Conservation (phyloP, 2,888 invertebrate species). For the Choristoneura rosaceana region DNA sequence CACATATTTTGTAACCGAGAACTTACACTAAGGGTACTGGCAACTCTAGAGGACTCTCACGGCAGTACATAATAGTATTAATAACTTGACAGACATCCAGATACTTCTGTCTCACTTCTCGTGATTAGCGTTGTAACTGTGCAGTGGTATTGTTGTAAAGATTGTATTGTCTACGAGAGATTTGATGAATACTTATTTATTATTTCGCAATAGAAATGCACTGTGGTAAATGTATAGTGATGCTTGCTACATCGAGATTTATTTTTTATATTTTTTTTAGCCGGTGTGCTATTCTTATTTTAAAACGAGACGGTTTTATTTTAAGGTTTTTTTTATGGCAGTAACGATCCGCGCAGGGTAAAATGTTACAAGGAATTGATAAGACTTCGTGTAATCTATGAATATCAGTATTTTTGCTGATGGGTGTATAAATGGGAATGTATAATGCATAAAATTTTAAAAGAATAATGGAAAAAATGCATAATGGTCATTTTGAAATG, state of each 20-base stretch:
- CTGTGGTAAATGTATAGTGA: conserved; percentile 1
- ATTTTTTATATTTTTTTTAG: conserved; percentile 9
- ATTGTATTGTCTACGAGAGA: conserved; percentile 29
- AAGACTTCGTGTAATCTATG: conserved; percentile 21
- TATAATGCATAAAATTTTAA: too few relatives aligned
- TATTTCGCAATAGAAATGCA: not conserved
- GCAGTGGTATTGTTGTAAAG: conserved; percentile 51
- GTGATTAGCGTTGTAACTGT: conserved; percentile 45
- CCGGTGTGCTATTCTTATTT: conserved; percentile 14
- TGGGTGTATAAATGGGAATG: not conserved
- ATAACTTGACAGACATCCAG: conserved; percentile 5
- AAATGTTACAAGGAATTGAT: conserved; percentile 39
- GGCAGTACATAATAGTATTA: not conserved
- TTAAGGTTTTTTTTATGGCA: conserved; percentile 9
- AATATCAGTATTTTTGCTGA: conserved; percentile 29
- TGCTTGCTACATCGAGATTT: not conserved
- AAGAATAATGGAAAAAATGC: too few relatives aligned
- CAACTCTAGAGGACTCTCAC: too few relatives aligned
- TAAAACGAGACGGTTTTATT: conserved; percentile 35
- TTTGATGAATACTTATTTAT: conserved; percentile 50
- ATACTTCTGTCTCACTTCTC: not conserved
- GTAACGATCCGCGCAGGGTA: conserved; percentile 35
- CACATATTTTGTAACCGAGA: too few relatives aligned
- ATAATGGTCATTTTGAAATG: too few relatives aligned
- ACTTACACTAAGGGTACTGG: too few relatives aligned